These are phyloP conservation scores for Lacanobia wlatinum DNA, from an alignment of 2,888 invertebrate genomes.

Conservation along the genomic window DNA sequence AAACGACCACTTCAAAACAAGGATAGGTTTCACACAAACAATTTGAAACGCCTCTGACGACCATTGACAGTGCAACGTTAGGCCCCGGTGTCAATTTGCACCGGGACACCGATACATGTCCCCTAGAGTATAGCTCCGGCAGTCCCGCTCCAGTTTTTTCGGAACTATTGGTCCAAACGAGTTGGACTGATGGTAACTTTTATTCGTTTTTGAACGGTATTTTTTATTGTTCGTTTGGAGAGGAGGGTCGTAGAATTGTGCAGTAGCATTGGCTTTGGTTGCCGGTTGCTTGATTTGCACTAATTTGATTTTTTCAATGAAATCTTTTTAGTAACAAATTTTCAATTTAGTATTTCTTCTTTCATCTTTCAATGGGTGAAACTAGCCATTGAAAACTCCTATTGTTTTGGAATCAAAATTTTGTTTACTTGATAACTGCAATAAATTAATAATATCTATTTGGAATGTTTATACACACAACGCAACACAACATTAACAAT, in stretches of 20 bases:
- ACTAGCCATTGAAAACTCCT: too few relatives aligned
- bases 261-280: background rate
- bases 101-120: background rate
- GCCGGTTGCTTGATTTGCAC: background rate
- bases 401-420: too few relatives aligned
- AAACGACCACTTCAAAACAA: conserved; percentile 5
- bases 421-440: too few relatives aligned
- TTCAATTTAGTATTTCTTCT: too few relatives aligned
- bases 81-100: conserved; percentile 21
- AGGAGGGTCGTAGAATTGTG: background rate
- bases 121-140: conserved; percentile 12
- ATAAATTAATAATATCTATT: too few relatives aligned
- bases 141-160: conserved; percentile 28
- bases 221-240: conserved; percentile 13
- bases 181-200: conserved; percentile 5
- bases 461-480: too few relatives aligned
- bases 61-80: conserved; percentile 9
- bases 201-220: conserved; percentile 2
- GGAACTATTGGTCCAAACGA: background rate
- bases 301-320: background rate
- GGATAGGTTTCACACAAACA: conserved; percentile 11
- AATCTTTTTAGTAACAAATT: too few relatives aligned
- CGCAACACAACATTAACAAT: too few relatives aligned
- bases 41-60: conserved; percentile 20
- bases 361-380: too few relatives aligned